Evolutionary conservation across 2,113 vertebrate species (phyloP), one percentile per base, ranked within the genome.

Genomic region (Bos indicus): DNA sequence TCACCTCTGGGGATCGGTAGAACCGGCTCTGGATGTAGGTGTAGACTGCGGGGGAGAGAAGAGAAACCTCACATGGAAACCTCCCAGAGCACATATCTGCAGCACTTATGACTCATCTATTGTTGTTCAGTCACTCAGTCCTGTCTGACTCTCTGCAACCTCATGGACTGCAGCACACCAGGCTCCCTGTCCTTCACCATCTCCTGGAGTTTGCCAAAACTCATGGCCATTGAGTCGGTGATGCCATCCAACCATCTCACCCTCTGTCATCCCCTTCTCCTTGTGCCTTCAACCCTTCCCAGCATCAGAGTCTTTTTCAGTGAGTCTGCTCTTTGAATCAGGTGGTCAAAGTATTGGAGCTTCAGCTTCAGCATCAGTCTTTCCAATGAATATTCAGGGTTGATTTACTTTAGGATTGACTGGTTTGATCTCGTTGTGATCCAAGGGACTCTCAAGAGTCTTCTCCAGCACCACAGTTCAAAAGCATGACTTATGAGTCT

Each of bases 1-100:
- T 99, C 97, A 99, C 99, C 97, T 99, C 99, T 1, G 99, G 99
- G 0, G 99, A 99, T 90, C 99, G 99, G 98, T 99, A 99, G 98
- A 99, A 99, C 4, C 99, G 99, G 97, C 99, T 99, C 98, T 99
- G 99, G 98, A 99, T 99, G 95, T 99, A 99, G 3, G 99, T 99
- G 96, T 99, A 99, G 92, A 99, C 99, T 99, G 67, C 0, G 30
- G 33, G 36, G 77, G 95, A 71, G 17, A 96, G 40, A 90, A 88
- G 80, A 96, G 0, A 84, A 15, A 23, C 1, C n/a, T 25, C 5
- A 0, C 0, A 10, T 56, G 30, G 77, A 86, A 67, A 28, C 11
- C 11, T 54, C 30, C 26, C 25, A 4, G 52, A 54, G 33, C 30
- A 7, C 23, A 14, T 0, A 33, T 1, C 78, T 52, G 23, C 36